Conservation (phyloP, 1,140 invertebrate species). For the Drosophila pruinosa region DNA sequence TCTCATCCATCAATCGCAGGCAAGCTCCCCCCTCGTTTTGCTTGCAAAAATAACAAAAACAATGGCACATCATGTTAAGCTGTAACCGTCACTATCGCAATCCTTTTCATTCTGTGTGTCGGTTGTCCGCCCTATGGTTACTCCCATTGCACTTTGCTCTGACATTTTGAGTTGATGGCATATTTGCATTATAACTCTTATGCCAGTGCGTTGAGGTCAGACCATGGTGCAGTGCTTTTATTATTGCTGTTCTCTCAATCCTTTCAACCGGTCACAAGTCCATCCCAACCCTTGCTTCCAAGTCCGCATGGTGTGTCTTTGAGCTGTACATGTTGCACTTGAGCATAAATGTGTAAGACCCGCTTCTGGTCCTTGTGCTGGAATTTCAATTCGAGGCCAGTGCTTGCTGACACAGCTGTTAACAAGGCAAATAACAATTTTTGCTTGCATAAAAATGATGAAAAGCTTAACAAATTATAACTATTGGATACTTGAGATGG, state of each 20-base stretch:
- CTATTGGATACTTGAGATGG: slow-evolving; percentile 30
- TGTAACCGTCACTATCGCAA: too few species aligned
- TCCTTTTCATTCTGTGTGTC: slow-evolving; percentile 5
- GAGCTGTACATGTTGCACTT: slow-evolving; percentile 48
- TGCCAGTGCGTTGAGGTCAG: slow-evolving; percentile 17
- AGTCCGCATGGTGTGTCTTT: slow-evolving; percentile 19
- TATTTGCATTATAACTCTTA: slow-evolving; percentile 72
- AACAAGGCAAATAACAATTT: slow-evolving; percentile 65
- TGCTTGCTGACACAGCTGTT: slow-evolving; percentile 55
- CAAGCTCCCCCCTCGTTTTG: slow-evolving; percentile 22
- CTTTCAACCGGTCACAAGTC: slow-evolving; percentile 26
- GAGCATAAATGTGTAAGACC: slow-evolving; percentile 54
- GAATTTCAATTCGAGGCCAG: neutral
- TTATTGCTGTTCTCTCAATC: neutral
- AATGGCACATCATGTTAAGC: slow-evolving; percentile 45
- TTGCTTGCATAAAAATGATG: slow-evolving; percentile 63
- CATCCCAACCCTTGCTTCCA: neutral
- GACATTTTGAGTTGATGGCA: slow-evolving; percentile 78
- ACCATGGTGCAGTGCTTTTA: neutral
- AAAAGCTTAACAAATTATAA: slow-evolving; percentile 47
- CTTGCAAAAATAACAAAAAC: slow-evolving; percentile 28
- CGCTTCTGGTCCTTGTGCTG: neutral
- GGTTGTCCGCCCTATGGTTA: slow-evolving; percentile 23
- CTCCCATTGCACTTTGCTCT: slow-evolving; percentile 66
- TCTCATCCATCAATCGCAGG: slow-evolving; percentile 69